A percentile compares a stretch with the other conserved stretches of the same genome.
phyloP scores from a whole-genome alignment of 2,888 invertebrate genomes.

The Perithous albicinctus region DNA sequence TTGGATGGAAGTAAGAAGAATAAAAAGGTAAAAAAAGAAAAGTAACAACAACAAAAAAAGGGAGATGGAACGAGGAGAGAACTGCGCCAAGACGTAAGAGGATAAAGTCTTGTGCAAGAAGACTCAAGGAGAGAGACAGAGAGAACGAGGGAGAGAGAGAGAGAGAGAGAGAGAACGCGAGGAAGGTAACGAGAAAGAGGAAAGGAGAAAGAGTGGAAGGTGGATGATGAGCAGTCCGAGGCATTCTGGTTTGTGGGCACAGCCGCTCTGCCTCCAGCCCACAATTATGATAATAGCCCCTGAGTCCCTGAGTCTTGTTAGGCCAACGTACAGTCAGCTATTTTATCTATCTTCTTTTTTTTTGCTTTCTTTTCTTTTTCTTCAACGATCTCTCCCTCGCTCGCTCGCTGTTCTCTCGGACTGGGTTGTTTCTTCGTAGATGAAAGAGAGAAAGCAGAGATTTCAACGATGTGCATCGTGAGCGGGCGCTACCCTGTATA shows the following conservation, averaged over 20 bases:
- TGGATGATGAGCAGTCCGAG: slow-evolving; percentile 81
- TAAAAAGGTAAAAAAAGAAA: neutral
- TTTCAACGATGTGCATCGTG: slow-evolving; percentile 1
- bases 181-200: slow-evolving; percentile 33
- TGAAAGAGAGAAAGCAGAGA: slow-evolving; percentile 8
- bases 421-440: slow-evolving; percentile 14
- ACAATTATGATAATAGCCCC: slow-evolving; percentile 84
- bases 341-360: slow-evolving; percentile 79
- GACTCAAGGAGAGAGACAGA: slow-evolving; percentile 29
- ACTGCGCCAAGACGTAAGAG: slow-evolving; percentile 10
- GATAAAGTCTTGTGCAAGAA: slow-evolving; percentile 18
- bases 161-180: slow-evolving; percentile 38
- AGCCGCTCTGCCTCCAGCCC: slow-evolving; percentile 84
- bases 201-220: slow-evolving; percentile 69
- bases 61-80: slow-evolving; percentile 7
- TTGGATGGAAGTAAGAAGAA: slow-evolving; percentile 21
- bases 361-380: too few relatives aligned
- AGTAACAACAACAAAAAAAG: slow-evolving; percentile 1
- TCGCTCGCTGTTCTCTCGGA: neutral
- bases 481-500: slow-evolving; percentile 47
- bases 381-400: slow-evolving; percentile 15
- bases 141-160: slow-evolving; percentile 41
- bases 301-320: slow-evolving; percentile 83
- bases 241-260: slow-evolving; percentile 85
- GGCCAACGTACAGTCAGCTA: slow-evolving; percentile 81